Evolutionary conservation across 2,797 vertebrate genomes (phyloP).

Genomic region (Astyanax mexicanus): DNA sequence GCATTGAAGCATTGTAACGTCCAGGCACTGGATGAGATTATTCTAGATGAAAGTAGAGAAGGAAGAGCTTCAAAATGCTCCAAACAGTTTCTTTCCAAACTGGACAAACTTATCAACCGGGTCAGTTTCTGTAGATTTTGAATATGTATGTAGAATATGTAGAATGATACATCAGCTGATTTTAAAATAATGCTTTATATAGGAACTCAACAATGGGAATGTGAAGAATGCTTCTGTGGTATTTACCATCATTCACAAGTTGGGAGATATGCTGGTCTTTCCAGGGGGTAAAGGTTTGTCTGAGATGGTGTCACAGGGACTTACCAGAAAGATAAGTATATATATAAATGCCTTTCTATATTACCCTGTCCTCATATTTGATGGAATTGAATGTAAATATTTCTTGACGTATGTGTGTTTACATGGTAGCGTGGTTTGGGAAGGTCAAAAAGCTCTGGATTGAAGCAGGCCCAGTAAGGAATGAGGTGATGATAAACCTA

Average conservation of each 20-base stretch:
- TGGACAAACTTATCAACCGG: conserved; percentile 87
- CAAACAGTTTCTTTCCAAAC: conserved; percentile 85
- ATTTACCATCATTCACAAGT: conserved; percentile 82
- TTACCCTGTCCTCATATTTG: not conserved
- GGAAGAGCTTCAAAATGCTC: conserved; percentile 82
- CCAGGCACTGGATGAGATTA: conserved; percentile 76
- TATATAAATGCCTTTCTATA: conserved; percentile 31
- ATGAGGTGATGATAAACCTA: conserved; percentile 78
- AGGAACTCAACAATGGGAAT: conserved; percentile 86
- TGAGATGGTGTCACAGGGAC: conserved; percentile 81
- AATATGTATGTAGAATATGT: not conserved
- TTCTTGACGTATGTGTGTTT: conserved; percentile 62
- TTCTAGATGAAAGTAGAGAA: conserved; percentile 75
- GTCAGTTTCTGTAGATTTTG: conserved; percentile 72
- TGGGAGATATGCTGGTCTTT: conserved; percentile 78
- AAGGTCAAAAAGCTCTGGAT: conserved; percentile 85
- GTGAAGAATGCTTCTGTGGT: conserved; percentile 74
- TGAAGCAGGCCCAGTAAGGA: conserved; percentile 74
- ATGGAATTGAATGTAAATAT: not conserved
- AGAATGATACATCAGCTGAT: not conserved
- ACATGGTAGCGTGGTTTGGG: conserved; percentile 95
- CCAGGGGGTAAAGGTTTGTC: conserved; percentile 79
- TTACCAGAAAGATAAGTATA: conserved; percentile 93
- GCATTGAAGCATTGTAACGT: conserved; percentile 80
- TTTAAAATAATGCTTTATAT: not conserved